Conservation (phyloP, 1,140 invertebrate genomes). For the Brachionus angularis region DNA sequence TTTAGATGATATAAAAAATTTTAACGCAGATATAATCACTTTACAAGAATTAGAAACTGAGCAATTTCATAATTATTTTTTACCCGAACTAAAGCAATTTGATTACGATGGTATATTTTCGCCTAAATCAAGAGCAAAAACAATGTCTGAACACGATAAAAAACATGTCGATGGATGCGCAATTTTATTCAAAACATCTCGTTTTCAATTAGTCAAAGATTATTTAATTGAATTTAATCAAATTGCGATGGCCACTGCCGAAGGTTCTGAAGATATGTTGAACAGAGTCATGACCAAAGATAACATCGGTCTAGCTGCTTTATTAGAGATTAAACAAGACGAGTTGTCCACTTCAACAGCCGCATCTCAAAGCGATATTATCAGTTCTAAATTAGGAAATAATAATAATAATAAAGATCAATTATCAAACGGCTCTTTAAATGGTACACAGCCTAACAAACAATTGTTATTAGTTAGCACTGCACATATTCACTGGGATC, state of each 20-base stretch:
- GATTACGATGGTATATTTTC: constrained; percentile 98
- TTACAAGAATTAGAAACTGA: constrained; percentile 95
- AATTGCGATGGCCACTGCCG: constrained; percentile 93
- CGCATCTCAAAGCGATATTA: not conserved
- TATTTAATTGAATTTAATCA: constrained; percentile 96
- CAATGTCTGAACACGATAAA: constrained; percentile 90
- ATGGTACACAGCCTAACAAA: too few species aligned
- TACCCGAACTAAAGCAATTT: constrained; percentile 84
- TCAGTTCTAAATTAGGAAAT: constrained; percentile 46
- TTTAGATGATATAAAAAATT: constrained; percentile 88
- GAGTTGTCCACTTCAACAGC: too few species aligned
- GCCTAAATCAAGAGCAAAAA: constrained; percentile 94
- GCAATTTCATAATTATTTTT: constrained; percentile 94
- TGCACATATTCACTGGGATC: constrained; percentile 99
- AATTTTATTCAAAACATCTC: constrained; percentile 78
- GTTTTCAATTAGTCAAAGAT: constrained; percentile 88
- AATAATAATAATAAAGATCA: constrained; percentile 62
- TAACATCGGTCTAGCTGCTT: constrained; percentile 91
- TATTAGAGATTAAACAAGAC: constrained; percentile 65
- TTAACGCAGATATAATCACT: constrained; percentile 94
- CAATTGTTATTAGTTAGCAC: constrained; percentile 79
- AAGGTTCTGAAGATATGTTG: constrained; percentile 86
- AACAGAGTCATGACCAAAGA: constrained; percentile 99
- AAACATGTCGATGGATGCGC: constrained; percentile 99
- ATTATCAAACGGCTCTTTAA: constrained; percentile 27